phyloP scores from a whole-genome alignment of 2,797 vertebrate species.

The Coilia nasus region DNA sequence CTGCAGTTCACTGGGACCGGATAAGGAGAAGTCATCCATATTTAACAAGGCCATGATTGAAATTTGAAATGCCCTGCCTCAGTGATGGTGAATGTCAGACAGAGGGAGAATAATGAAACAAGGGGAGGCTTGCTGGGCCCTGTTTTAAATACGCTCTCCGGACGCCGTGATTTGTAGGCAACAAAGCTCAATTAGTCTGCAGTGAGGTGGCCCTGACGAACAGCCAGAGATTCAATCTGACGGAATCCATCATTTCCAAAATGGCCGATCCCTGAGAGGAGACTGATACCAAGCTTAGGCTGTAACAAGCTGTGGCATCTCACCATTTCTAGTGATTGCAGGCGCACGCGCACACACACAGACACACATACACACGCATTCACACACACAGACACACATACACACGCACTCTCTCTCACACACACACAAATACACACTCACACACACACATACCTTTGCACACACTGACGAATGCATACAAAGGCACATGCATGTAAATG shows the following conservation, averaged over 20 bases:
- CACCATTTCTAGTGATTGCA: neutral
- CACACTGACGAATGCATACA: too few species aligned
- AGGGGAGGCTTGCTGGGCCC: constrained; percentile 53
- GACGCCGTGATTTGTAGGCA: constrained; percentile 69
- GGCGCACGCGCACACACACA: neutral
- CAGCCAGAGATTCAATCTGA: constrained; percentile 63
- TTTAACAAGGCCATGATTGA: constrained; percentile 77
- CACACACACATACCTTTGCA: neutral
- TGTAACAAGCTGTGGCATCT: neutral
- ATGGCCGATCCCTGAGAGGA: neutral
- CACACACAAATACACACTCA: neutral
- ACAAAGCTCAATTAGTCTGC: constrained; percentile 70
- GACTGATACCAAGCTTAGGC: neutral
- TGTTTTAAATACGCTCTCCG: constrained; percentile 61
- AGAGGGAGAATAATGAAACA: constrained; percentile 33
- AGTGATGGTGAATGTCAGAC: constrained; percentile 72
- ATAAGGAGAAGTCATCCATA: constrained; percentile 77
- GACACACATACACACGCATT: too few species aligned
- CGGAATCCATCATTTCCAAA: constrained; percentile 50
- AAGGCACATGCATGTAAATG: too few species aligned
- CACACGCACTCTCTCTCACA: neutral
- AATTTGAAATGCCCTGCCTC: constrained; percentile 77
- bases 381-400: neutral
- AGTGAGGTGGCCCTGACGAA: constrained; percentile 61
- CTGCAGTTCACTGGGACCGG: constrained; percentile 49